Evolutionary conservation across 2,113 vertebrate species (phyloP), one percentile per base, ranked within the genome.

Genomic region (Hemichromis elongatus): DNA sequence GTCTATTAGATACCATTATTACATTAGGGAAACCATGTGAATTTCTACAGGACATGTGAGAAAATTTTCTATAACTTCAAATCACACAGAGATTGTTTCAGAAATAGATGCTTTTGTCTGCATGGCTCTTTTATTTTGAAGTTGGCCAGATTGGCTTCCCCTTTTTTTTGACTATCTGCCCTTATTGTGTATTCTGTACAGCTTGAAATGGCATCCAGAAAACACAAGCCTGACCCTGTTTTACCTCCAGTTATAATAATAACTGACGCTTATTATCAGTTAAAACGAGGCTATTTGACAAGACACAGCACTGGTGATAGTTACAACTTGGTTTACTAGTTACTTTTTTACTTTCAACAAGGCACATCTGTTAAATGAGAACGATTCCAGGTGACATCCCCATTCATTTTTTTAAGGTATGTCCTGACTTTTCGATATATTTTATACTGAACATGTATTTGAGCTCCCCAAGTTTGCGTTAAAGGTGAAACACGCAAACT

Each of bases 51-150:
- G 1, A 24, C 12, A 1, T 42, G 63, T 68, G n/a, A 9, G n/a
- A 21, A 68, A 21, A 42, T 68, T 68, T 37, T 68, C 35, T n/a
- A 45, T 18, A 70, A 26, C 40, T 70, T 28, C 37, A 47, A 26
- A 24, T 70, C 21, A 26, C 14, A 50, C 40, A 18, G 40, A 42
- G 66, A 70, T 16, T 6, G 14, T 28, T 26, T 70, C n/a, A 42
- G 63, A 42, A 45, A 16, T 1, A 37, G 37, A 2, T 0, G 21
- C 40, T 3, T 47, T 47, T 1, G 66, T 47, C 40, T 45, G 8
- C 40, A 3, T 70, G 24, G 24, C 26, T 47, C 66, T 47, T 70
- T 73, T 73, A 73, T 47, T 73, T 47, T 73, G 68, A 73, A 73
- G 24, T 47, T 47, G 5, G 2, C 42, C 14, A 28, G 24, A 47